A percentile compares a stretch with the other conserved stretches of the same genome.
Conservation (phyloP, 2,888 invertebrate species). For the Leistus spinibarbis region DNA sequence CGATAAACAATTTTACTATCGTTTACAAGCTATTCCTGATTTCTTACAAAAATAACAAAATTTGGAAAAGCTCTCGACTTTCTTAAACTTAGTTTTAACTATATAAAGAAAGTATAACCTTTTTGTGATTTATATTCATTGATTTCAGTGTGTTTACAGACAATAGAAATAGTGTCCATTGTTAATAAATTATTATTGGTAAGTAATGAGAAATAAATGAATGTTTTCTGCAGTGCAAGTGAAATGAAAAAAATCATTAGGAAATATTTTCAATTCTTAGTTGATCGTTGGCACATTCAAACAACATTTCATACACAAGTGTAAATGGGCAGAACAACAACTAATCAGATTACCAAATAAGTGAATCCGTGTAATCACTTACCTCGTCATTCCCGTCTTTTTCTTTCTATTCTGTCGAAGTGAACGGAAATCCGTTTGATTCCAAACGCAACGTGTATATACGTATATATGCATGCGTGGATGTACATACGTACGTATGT, state of each 20-base stretch:
- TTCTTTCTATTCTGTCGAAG: neutral
- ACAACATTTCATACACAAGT: neutral
- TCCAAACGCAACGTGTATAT: neutral
- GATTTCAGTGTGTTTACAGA: too few species aligned
- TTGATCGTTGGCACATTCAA: neutral
- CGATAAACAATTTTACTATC: too few species aligned
- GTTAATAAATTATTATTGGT: too few species aligned
- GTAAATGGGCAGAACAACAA: neutral
- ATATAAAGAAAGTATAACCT: too few species aligned
- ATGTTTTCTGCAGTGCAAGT: neutral
- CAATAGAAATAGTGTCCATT: too few species aligned
- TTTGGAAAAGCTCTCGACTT: too few species aligned
- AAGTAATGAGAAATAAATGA: too few species aligned
- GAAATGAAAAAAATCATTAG: neutral
- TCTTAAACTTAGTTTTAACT: too few species aligned
- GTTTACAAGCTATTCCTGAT: too few species aligned
- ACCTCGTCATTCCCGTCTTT: neutral
- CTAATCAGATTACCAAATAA: neutral
- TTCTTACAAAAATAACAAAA: too few species aligned
- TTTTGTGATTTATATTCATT: too few species aligned
- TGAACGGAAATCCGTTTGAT: neutral
- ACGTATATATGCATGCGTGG: neutral
- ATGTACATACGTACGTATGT: neutral
- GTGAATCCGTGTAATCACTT: neutral
- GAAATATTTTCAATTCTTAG: neutral